These are phyloP conservation scores for Chrysodeixis includens DNA, from an alignment of 2,888 invertebrate genomes.

Conservation along the genomic window DNA sequence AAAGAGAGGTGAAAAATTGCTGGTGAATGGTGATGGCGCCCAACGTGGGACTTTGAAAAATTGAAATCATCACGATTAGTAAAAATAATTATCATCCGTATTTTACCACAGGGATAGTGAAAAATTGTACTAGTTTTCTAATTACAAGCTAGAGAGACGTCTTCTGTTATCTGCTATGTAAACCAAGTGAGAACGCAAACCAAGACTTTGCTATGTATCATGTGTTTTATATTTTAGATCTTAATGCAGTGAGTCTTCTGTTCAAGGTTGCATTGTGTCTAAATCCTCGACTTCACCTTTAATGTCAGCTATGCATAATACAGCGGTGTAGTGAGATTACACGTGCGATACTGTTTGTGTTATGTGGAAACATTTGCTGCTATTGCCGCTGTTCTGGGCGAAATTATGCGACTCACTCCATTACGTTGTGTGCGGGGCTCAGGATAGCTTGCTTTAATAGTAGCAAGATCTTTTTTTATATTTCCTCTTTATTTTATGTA, in stretches of 20 bases:
- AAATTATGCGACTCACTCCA: constrained; percentile 10
- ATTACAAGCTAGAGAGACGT: no score
- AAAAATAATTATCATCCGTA: no score
- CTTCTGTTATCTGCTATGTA: no score
- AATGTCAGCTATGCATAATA: constrained; percentile 42
- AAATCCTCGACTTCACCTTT: constrained; percentile 38
- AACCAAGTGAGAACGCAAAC: no score
- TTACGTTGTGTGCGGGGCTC: not conserved
- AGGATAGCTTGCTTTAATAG: not conserved
- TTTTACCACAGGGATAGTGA: no score
- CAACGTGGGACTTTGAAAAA: no score
- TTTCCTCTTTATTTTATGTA: not conserved
- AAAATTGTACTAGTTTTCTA: no score
- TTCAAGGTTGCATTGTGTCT: not conserved
- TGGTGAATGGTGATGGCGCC: no score
- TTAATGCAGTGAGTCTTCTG: constrained; percentile 25
- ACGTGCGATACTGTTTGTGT: constrained; percentile 35
- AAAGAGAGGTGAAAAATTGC: no score
- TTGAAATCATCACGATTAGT: no score
- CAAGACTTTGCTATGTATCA: not conserved
- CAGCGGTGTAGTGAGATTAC: constrained; percentile 11
- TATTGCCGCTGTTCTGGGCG: constrained; percentile 16
- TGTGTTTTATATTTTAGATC: not conserved
- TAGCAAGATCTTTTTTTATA: not conserved
- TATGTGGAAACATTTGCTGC: constrained; percentile 43